Evolutionary conservation across 2,113 vertebrate genomes (phyloP).

Genomic region (Heloderma charlesbogerti): DNA sequence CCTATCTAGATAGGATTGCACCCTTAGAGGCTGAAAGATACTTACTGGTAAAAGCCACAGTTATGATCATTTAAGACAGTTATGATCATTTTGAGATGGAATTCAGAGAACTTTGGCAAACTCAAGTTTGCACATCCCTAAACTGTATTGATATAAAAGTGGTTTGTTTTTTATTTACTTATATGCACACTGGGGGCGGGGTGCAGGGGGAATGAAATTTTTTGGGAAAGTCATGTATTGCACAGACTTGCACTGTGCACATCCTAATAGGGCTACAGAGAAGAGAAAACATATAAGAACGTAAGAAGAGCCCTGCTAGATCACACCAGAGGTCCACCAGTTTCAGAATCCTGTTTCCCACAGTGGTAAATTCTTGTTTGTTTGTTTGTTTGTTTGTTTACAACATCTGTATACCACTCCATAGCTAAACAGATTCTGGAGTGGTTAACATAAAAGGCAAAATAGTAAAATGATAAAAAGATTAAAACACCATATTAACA

Average conservation of each 20-base stretch:
- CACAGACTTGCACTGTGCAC: background rate
- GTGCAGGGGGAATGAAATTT: slow-evolving; percentile 22
- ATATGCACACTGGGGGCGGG: background rate
- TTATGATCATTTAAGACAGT: slow-evolving; percentile 14
- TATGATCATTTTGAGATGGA: too few relatives aligned
- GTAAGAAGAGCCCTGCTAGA: background rate
- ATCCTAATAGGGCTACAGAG: background rate
- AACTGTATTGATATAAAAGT: background rate
- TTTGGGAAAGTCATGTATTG: slow-evolving; percentile 6
- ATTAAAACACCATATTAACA: too few relatives aligned
- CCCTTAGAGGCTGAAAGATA: slow-evolving; percentile 39
- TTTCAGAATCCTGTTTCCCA: background rate
- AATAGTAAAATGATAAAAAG: too few relatives aligned
- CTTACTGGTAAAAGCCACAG: slow-evolving; percentile 31
- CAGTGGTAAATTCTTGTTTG: background rate
- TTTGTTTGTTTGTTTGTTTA: too few relatives aligned
- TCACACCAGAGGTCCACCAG: background rate
- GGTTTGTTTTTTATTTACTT: background rate
- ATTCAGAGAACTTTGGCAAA: too few relatives aligned
- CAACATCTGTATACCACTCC: too few relatives aligned
- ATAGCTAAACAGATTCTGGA: too few relatives aligned
- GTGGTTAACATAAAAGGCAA: too few relatives aligned
- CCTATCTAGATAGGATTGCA: too few relatives aligned
- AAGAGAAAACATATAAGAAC: background rate
- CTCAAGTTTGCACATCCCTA: too few relatives aligned